These are phyloP conservation scores for Perodicticus potto DNA, from an alignment of 2,797 vertebrate genomes.

Conservation along the genomic window DNA sequence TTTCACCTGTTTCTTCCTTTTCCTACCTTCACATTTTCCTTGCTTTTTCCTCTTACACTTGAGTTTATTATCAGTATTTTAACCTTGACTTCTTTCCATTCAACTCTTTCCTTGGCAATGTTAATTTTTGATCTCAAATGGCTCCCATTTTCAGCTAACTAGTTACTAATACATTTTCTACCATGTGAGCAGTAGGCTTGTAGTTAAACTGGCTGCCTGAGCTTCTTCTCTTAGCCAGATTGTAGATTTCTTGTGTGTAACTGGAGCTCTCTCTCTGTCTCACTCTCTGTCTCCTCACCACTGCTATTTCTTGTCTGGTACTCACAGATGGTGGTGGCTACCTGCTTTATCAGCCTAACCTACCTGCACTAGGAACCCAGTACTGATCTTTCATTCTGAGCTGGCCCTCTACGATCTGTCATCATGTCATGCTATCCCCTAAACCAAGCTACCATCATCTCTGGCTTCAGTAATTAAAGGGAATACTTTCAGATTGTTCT, in stretches of 20 bases:
- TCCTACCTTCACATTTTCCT: background rate
- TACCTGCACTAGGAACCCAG: background rate
- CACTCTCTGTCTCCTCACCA: background rate
- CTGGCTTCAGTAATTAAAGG: background rate
- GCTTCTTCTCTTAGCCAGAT: background rate
- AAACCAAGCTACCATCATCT: background rate
- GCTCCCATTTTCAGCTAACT: background rate
- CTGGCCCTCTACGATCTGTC: background rate
- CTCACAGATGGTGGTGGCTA: background rate
- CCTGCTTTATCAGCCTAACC: background rate
- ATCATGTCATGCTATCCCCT: rapidly evolving
- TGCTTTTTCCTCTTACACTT: background rate
- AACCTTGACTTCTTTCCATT: constrained; percentile 5
- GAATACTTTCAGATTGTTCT: background rate
- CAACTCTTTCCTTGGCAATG: background rate
- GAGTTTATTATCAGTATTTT: background rate
- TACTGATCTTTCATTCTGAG: background rate
- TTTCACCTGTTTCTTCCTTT: background rate
- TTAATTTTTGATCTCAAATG: background rate
- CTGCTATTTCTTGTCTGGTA: background rate
- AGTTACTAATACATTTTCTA: background rate
- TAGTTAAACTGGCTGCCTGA: background rate
- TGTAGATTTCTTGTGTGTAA: background rate
- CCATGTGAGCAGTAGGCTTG: background rate
- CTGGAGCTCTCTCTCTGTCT: background rate